Evolutionary conservation across 2,888 invertebrate species (phyloP), one percentile per base, ranked within the genome.

Genomic region (Eristalis pertinax): DNA sequence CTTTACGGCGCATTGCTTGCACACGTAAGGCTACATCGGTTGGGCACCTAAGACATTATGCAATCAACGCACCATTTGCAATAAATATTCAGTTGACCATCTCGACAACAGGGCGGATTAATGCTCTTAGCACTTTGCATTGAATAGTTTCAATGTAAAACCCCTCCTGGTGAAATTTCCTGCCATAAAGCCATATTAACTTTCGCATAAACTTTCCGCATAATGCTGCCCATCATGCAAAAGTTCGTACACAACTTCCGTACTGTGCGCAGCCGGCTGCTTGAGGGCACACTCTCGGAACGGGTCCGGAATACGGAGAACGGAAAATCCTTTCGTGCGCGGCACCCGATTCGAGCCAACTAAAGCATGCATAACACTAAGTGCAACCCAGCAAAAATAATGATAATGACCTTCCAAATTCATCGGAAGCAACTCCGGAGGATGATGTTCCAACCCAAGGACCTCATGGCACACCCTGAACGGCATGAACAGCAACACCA

Each of bases 361-460:
- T 65, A 19, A 63, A 80, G 68, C 76, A 77, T 76, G 64, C 56
- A 82, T 72, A 60, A 29, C 60, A 60, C 65, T 76, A 70, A 70
- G 63, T 76, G 76, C 68, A 73, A 50, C 29, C 58, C 81, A 50
- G 58, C 64, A 68, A 77, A 87, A 69, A 75, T 67, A 75, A 75
- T 87, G 87, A 87, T 67, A 75, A 74, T 87, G 87, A 87, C 87
- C 87, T 87, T 80, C 73, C 43, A 69, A 72, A 79, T 56, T 41
- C 67, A 67, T 65, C 69, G 63, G 50, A 72, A 72, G 38, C 64
- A 62, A 22, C 72, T 64, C 35, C 22, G 65, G 56, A 69, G 29
- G 70, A 82, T 65, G 50, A 38, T 58, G 73, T 50, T 64, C 50
- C 64, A 50, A 43, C 29, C 62, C 78, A 69, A 70, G 70, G 65